These are phyloP conservation scores for Ecdyonurus torrentis DNA, from an alignment of 2,888 invertebrate species.

Conservation along the genomic window DNA sequence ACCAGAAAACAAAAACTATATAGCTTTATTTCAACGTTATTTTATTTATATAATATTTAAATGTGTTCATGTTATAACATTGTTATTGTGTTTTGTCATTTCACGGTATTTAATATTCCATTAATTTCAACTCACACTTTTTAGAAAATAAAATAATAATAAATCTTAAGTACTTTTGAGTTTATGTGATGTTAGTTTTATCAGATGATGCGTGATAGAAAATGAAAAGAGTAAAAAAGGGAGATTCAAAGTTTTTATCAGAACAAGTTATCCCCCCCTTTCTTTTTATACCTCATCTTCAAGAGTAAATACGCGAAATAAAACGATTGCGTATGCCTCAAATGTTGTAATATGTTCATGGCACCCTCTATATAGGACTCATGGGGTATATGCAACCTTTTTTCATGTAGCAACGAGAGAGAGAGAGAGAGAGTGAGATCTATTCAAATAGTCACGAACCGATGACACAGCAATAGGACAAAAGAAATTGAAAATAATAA, in stretches of 20 bases:
- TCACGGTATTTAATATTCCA: not conserved
- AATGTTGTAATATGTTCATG: not conserved
- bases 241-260: no score
- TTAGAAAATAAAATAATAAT: no score
- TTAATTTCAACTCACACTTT: not conserved
- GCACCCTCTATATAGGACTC: no score
- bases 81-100: no score
- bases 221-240: not conserved
- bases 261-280: no score
- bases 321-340: conserved; percentile 8
- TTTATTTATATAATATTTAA: no score
- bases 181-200: not conserved
- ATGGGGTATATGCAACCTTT: no score
- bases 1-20: no score
- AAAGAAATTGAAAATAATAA: not conserved
- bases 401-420: not conserved
- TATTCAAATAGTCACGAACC: not conserved
- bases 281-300: conserved; percentile 10
- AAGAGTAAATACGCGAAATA: conserved; percentile 11
- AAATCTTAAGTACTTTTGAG: not conserved
- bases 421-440: not conserved
- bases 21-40: no score
- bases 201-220: not conserved
- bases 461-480: not conserved
- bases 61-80: no score